Base-by-base conservation (phyloP, 2,888 invertebrate species). In the Schizotus pectinicornis region DNA sequence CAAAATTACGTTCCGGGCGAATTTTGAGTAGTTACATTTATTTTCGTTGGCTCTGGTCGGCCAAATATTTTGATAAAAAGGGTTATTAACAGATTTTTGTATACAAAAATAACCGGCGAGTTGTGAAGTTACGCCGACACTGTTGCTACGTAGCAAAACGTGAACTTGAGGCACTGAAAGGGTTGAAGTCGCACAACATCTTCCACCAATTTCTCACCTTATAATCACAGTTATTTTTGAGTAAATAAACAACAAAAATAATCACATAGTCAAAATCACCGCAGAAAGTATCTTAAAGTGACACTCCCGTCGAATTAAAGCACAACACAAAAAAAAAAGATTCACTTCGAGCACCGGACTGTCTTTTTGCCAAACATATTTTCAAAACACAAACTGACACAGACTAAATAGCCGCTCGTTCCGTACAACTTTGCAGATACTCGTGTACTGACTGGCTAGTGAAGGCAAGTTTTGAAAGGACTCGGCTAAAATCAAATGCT, bases 401-500 rank as follows among this genome's bases (percentile, higher is more conserved):
- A 41, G 47, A 58, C 35, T 48, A 33, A 43, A 58, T 47, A 33
- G 35, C 53, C 47, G 22, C 22, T 22, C 22, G 22, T 22, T 22
- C 58, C 48, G 53, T 51, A 13, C 22, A 47, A 53, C 48, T 43
- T 32, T 33, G 38, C 45, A 53, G 58, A 58, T 54, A 41, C 54
- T 50, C 45, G 46, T 47, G 35, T 32, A 59, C 58, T 58, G 58
- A 58, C 43, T 58, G 58, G 53, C 43, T 49, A 53, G 7, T 32
- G 38, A n/a, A 36, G 31, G 30, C 41, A 42, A 55, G 50, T 61
- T 64, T 64, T 62, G 62, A 64, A 64, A 62, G 59, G 59, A 56
- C 54, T 55, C 62, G 38, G 37, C 47, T 56, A 53, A 58, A 57
- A 62, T 58, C 60, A 55, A 60, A 55, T 57, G 58, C 54, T 45